phyloP scores from a whole-genome alignment of 2,797 vertebrate species.

The Gymnothorax reevesii region DNA sequence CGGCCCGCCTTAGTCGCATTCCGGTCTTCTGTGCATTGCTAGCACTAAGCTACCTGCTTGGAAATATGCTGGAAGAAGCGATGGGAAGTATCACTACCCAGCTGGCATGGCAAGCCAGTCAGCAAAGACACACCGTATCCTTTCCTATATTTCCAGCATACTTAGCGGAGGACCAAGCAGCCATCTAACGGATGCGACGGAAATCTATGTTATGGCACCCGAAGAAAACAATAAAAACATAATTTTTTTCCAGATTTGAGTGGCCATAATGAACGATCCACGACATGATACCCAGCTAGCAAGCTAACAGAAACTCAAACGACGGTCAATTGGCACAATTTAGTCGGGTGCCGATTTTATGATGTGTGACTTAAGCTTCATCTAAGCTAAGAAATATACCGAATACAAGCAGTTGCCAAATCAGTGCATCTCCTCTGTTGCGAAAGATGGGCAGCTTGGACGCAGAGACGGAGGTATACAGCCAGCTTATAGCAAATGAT shows the following conservation, averaged over 20 bases:
- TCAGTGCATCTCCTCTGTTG: background rate
- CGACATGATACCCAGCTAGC: background rate
- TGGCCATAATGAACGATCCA: slow-evolving; percentile 2
- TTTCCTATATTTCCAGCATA: slow-evolving; percentile 10
- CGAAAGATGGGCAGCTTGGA: background rate
- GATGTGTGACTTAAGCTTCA: background rate
- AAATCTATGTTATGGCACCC: background rate
- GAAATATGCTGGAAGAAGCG: background rate
- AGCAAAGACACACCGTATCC: background rate
- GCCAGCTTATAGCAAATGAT: background rate
- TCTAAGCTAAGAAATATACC: background rate
- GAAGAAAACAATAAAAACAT: background rate
- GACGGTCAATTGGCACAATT: background rate
- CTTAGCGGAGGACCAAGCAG: background rate
- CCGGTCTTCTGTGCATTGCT: slow-evolving; percentile 6
- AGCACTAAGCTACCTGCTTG: slow-evolving; percentile 14
- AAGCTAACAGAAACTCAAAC: background rate
- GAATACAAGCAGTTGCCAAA: background rate
- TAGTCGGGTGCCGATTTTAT: background rate
- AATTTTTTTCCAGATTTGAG: background rate
- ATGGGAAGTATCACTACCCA: background rate
- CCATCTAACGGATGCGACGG: background rate
- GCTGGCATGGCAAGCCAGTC: background rate
- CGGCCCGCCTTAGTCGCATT: slow-evolving; percentile 23
- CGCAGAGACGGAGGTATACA: background rate